phyloP scores from a whole-genome alignment of 2,113 vertebrate genomes.

The Misgurnus mizolepis region DNA sequence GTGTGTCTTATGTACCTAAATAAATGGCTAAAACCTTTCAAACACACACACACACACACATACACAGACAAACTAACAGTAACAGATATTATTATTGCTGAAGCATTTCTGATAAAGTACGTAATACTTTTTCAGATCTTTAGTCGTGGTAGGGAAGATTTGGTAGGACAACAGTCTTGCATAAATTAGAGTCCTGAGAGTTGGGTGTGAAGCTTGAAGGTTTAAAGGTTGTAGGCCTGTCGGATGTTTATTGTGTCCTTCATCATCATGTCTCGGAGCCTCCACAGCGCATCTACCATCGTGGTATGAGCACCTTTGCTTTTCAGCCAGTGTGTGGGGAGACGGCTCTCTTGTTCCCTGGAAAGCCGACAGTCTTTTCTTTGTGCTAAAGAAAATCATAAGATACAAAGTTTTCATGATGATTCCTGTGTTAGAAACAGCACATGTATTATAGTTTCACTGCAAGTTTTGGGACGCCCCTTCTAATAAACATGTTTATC shows the following conservation, averaged over 20 bases:
- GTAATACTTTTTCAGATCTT: conserved; percentile 29
- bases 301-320: conserved; percentile 98
- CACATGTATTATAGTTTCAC: background rate
- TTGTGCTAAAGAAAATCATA: conserved; percentile 73
- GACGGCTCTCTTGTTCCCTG: conserved; percentile 94
- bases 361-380: conserved; percentile 88
- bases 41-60: background rate
- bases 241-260: conserved; percentile 95
- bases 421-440: background rate
- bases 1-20: conserved; percentile 38
- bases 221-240: conserved; percentile 88
- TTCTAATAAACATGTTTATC: no score
- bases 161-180: conserved; percentile 46
- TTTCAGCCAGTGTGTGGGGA: conserved; percentile 96
- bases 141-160: conserved; percentile 43
- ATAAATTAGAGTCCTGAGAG: conserved; percentile 56
- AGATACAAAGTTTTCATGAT: conserved; percentile 2
- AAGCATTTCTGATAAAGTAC: conserved; percentile 14
- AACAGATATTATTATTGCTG: conserved; percentile 46
- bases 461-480: background rate
- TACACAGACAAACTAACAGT: background rate
- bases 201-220: conserved; percentile 62
- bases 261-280: conserved; percentile 95
- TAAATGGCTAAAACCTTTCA: conserved; percentile 38
- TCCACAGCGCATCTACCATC: conserved; percentile 96